These are phyloP conservation scores for Paraplagusia blochii DNA, from an alignment of 2,113 vertebrate genomes.

Conservation along the genomic window DNA sequence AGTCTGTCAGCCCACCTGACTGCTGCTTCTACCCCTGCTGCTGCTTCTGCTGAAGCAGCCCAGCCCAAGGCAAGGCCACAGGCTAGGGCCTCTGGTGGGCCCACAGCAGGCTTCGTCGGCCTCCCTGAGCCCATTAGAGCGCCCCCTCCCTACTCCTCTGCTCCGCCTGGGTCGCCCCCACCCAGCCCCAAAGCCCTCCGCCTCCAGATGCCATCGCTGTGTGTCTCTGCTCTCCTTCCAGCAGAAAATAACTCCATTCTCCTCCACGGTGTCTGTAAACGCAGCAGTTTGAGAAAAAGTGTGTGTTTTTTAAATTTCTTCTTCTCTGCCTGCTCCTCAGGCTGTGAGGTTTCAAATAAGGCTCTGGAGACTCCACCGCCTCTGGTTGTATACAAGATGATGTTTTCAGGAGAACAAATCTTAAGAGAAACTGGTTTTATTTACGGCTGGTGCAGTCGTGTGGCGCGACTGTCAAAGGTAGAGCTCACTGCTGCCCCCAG, in stretches of 20 bases:
- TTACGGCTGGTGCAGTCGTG: slow-evolving; percentile 63
- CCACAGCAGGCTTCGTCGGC: slow-evolving; percentile 58
- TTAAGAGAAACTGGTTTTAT: slow-evolving; percentile 55
- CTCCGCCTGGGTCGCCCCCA: slow-evolving; percentile 43
- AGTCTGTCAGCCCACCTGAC: slow-evolving; percentile 78
- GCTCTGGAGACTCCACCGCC: slow-evolving; percentile 35
- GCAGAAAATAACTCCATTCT: slow-evolving; percentile 67
- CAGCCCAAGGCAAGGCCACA: slow-evolving; percentile 82
- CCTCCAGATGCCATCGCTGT: slow-evolving; percentile 69
- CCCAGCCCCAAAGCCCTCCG: slow-evolving; percentile 65
- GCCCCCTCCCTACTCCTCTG: slow-evolving; percentile 42
- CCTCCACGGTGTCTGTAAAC: slow-evolving; percentile 51
- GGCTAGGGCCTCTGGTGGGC: slow-evolving; percentile 77
- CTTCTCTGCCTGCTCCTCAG: slow-evolving; percentile 55
- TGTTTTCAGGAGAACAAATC: slow-evolving; percentile 61
- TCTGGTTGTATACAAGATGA: slow-evolving; percentile 38
- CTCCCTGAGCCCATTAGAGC: slow-evolving; percentile 76
- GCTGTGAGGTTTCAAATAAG: slow-evolving; percentile 59
- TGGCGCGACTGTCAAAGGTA: slow-evolving; percentile 51
- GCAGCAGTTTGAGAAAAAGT: slow-evolving; percentile 53
- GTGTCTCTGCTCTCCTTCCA: slow-evolving; percentile 37
- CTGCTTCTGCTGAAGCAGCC: slow-evolving; percentile 64
- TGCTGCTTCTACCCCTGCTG: slow-evolving; percentile 46
- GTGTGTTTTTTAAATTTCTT: slow-evolving; percentile 48
- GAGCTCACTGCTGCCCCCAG: slow-evolving; percentile 14